Evolutionary conservation across 2,113 vertebrate genomes (phyloP), one percentile per base, ranked within the genome.

Genomic region (Gallinago undulata): DNA sequence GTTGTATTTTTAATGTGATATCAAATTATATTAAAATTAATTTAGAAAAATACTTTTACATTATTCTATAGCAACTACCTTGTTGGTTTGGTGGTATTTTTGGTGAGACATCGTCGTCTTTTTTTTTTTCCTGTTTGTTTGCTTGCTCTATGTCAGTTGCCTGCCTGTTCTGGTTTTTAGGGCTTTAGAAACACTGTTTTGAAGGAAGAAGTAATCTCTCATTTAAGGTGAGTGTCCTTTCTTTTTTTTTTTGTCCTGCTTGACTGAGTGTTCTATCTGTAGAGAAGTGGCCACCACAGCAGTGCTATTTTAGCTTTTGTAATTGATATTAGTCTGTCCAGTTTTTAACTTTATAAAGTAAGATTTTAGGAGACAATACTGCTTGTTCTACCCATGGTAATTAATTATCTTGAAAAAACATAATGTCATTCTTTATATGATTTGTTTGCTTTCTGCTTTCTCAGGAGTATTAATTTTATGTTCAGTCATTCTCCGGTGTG

Each of bases 391-490:
- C 4, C 31, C 68, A 27, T 33, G 66, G 12, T 67, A 82, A 72
- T 87, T 79, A 6, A 62, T 72, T 66, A 28, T 39, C 18, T 50
- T 94, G 60, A 84, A 92, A 93, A 92, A 93, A 37, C 10, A 75
- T 31, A 67, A 56, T 80, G 19, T 81, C 27, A 55, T 30, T 50
- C 56, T 89, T 81, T 30, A 8, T 79, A 41, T 23, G 24, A 9
- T 81, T 87, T 78, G 15, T 91, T 91, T 95, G 10, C 60, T 68
- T 94, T 92, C 72, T 84, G 28, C 33, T 84, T 92, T 95, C 91
- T 91, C 83, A 78, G 33, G 80, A 39, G 21, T 51, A 39, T 72
- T 60, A 75, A 74, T 63, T 33, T 78, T 91, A 84, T 48, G 87
- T 92, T 79, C 80, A 63, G 66, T 81, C 43, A 39, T 70, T 89